Evolutionary conservation across 2,113 vertebrate genomes (phyloP).

Genomic region (Carassius carassius): DNA sequence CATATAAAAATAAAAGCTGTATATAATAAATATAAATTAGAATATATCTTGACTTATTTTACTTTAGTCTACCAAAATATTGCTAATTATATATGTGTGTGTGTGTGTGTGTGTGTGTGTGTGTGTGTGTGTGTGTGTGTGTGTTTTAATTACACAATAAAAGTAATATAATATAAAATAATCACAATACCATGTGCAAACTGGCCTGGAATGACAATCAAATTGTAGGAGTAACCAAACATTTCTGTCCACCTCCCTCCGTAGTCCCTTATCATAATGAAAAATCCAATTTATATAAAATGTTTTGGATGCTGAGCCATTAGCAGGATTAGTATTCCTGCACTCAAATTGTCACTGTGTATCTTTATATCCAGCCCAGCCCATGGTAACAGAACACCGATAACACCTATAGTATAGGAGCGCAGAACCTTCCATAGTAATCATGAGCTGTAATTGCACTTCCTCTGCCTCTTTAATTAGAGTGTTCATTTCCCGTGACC

Average conservation of each 20-base stretch:
- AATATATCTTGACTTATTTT: background rate
- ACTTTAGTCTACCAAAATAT: background rate
- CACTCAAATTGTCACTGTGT: slow-evolving; percentile 6
- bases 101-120: too few relatives aligned
- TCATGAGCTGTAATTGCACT: slow-evolving; percentile 64
- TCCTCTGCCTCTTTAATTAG: slow-evolving; percentile 68
- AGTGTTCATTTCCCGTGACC: slow-evolving; percentile 63
- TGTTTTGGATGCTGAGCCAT: slow-evolving; percentile 29
- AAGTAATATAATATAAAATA: background rate
- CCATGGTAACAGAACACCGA: background rate
- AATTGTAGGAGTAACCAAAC: background rate
- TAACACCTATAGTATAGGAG: background rate
- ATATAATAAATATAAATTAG: too few relatives aligned
- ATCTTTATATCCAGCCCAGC: slow-evolving; percentile 20
- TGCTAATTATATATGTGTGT: background rate
- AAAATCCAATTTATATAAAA: slow-evolving; percentile 33
- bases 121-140: too few relatives aligned
- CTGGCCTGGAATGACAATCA: background rate
- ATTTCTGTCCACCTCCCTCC: background rate
- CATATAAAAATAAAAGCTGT: too few relatives aligned
- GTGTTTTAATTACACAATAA: background rate
- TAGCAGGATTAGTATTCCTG: slow-evolving; percentile 50
- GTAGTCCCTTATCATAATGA: slow-evolving; percentile 24
- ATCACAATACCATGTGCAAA: background rate
- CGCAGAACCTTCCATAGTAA: slow-evolving; percentile 15